Conservation (phyloP, 2,888 invertebrate species). For the Andricus curvator region DNA sequence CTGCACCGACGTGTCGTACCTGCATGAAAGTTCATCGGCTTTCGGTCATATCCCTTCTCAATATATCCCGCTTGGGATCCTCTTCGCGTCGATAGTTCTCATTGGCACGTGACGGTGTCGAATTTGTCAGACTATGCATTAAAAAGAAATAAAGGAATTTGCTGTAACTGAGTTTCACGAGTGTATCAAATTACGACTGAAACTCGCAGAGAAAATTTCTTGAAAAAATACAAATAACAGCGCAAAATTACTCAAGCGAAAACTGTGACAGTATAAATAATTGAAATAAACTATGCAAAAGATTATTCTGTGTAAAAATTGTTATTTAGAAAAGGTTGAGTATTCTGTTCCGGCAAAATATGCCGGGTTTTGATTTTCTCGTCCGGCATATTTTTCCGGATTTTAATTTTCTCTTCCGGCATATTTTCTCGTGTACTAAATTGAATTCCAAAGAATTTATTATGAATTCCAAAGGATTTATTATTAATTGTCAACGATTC, state of each 20-base stretch:
- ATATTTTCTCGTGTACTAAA: too few relatives aligned
- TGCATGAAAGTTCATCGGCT: slow-evolving; percentile 36
- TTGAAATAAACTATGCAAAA: too few relatives aligned
- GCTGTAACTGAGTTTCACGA: not conserved
- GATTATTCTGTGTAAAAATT: too few relatives aligned
- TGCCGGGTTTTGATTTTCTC: too few relatives aligned
- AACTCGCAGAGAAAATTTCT: not conserved
- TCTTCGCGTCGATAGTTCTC: slow-evolving; percentile 29
- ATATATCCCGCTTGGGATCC: slow-evolving; percentile 22
- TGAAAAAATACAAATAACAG: not conserved
- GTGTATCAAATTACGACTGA: not conserved
- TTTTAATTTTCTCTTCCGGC: too few relatives aligned
- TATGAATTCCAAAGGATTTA: too few relatives aligned
- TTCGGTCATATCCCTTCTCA: slow-evolving; percentile 29
- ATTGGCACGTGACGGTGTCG: slow-evolving; percentile 20
- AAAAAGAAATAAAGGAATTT: not conserved
- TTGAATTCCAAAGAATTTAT: too few relatives aligned
- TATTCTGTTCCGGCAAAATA: too few relatives aligned
- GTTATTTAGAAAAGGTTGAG: too few relatives aligned
- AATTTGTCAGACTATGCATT: slow-evolving; percentile 22
- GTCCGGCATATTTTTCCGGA: too few relatives aligned
- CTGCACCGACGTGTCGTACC: slow-evolving; percentile 12
- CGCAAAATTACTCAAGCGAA: not conserved
- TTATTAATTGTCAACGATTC: too few relatives aligned
- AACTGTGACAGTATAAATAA: not conserved